phyloP scores from a whole-genome alignment of 1,140 invertebrate species.

The Phymastichus coffea region DNA sequence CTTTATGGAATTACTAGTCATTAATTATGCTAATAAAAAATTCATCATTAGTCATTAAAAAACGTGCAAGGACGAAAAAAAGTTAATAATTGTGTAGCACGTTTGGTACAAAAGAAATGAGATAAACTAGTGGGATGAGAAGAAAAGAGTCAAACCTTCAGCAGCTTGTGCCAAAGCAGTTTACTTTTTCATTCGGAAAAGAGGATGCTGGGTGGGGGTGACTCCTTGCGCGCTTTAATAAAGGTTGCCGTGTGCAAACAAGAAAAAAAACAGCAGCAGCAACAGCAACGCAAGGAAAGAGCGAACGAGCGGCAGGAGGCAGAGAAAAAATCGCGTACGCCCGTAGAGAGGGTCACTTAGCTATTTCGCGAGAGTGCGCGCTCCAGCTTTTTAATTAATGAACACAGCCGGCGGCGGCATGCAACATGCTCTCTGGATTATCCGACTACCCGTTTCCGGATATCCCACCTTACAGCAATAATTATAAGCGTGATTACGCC shows the following conservation, averaged over 20 bases:
- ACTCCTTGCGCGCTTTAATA: conserved; percentile 47
- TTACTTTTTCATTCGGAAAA: conserved; percentile 49
- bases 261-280: not conserved
- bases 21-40: no score
- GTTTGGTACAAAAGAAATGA: not conserved
- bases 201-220: no score
- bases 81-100: conserved; percentile 13
- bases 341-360: not conserved
- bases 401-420: conserved; percentile 40
- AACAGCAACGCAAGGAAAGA: not conserved
- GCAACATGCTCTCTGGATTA: conserved; percentile 34
- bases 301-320: not conserved
- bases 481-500: conserved; percentile 33
- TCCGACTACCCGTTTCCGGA: conserved; percentile 27
- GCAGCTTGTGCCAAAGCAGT: conserved; percentile 38
- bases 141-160: not conserved
- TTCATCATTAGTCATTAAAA: no score
- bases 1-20: no score
- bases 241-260: conserved; percentile 36
- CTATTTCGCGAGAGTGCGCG: no score
- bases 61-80: no score
- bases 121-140: not conserved
- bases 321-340: not conserved
- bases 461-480: conserved; percentile 31
- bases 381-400: conserved; percentile 47